Percentiles rank a stretch among this genome's conserved stretches.
phyloP scores from a whole-genome alignment of 1,140 invertebrate genomes.

The Neodiprion pinetum region DNA sequence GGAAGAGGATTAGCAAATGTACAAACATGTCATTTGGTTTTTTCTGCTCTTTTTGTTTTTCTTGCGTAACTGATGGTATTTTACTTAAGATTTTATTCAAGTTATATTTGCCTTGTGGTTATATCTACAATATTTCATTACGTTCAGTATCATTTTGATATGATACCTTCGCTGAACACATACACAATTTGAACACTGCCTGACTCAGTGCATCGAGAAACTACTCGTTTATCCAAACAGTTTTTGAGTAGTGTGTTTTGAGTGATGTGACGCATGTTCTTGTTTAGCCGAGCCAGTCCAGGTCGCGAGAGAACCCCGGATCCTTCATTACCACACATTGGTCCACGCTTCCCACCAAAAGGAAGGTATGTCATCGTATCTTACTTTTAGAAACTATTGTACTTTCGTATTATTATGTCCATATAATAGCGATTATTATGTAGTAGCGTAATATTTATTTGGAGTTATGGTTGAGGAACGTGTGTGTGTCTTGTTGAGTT shows the following conservation, averaged over 20 bases:
- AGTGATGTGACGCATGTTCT: constrained; percentile 68
- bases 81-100: not conserved
- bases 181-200: constrained; percentile 1
- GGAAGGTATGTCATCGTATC: constrained; percentile 69
- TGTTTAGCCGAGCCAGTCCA: constrained; percentile 82
- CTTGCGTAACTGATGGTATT: constrained; percentile 3
- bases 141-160: constrained; percentile 1
- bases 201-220: constrained; percentile 11
- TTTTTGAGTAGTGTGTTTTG: constrained; percentile 55
- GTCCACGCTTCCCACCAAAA: constrained; percentile 84
- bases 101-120: no score
- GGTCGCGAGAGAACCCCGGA: constrained; percentile 81
- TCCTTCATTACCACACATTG: constrained; percentile 82
- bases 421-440: constrained; percentile 3
- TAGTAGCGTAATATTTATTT: not conserved
- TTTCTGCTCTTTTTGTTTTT: not conserved
- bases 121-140: not conserved
- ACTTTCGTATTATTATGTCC: not conserved
- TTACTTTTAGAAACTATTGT: not conserved
- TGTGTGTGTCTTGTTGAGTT: constrained; percentile 18
- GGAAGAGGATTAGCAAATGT: no score
- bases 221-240: constrained; percentile 16
- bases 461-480: constrained; percentile 20
- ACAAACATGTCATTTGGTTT: not conserved
- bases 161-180: constrained; percentile 7